Base-by-base conservation (phyloP, 1,140 invertebrate species). In the Drosophila seguyi region DNA sequence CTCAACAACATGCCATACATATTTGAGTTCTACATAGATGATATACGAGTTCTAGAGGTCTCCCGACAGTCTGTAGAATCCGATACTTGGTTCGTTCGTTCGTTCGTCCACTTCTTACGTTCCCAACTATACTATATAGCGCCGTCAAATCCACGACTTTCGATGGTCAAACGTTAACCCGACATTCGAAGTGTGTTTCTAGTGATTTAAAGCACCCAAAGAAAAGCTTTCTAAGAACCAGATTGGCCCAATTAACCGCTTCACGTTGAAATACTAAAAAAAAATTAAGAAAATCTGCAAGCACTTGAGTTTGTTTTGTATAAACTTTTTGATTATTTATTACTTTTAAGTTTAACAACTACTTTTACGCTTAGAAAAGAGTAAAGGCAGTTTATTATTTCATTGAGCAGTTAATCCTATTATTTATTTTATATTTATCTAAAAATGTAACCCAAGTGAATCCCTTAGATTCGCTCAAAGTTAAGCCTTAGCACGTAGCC, bases 91-190 rank as follows among this genome's bases (percentile, higher is more conserved):
- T 50, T 79, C 65, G 79, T 79, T 86, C 52, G 80, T 79, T 82
- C 61, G 79, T 79, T 86, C 53, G 81, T 79, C 63, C 56, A 62
- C 50, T 57, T 78, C 45, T 56, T 71, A 60, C 50, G 42, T 78
- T 78, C 57, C 69, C 69, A 38, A 25, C 34, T 27, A 27, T 47
- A 44, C 25, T 45, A 27, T 48, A 4, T 79, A 87, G 53, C 83
- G 72, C 71, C 81, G 81, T 90, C 85, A 90, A 90, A 90, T 90
- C 85, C 85, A 75, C 78, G 85, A 90, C 79, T 81, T 79, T 90
- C 85, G 85, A 90, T 90, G 59, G 71, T 81, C 86, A 90, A 90
- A 79, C 81, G 75, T 69, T 71, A 79, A 81, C 87, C 85, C 48
- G 29, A 52, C 29, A 36, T 52, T 38, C 20, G 59, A 71, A 61